Evolutionary conservation across 2,797 vertebrate genomes (phyloP).

Genomic region (Tadarida brasiliensis): DNA sequence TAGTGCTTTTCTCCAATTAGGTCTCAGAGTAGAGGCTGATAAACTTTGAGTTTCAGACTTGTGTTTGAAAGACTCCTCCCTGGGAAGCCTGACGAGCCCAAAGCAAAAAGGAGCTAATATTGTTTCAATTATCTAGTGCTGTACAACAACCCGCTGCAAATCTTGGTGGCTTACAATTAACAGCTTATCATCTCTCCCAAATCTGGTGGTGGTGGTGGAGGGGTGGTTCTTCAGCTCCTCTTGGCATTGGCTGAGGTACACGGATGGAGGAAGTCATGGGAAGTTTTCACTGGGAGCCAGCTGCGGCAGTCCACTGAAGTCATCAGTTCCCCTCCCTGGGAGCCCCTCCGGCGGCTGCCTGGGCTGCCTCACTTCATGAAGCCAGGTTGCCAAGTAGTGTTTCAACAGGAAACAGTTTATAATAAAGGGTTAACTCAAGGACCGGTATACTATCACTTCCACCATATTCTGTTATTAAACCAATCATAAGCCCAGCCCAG

Average conservation of each 20-base stretch:
- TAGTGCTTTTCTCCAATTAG: not conserved
- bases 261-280: not conserved
- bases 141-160: not conserved
- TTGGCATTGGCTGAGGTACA: too few species aligned
- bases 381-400: not conserved
- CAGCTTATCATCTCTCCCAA: not conserved
- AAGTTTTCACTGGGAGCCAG: not conserved
- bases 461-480: not conserved
- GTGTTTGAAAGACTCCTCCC: not conserved
- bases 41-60: not conserved
- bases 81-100: not conserved
- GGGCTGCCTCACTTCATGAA: not conserved
- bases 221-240: not conserved
- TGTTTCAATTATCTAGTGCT: not conserved
- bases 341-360: not conserved
- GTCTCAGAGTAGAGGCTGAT: not conserved
- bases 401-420: not conserved
- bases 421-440: not conserved
- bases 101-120: not conserved
- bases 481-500: too few species aligned
- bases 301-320: not conserved
- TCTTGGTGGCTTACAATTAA: not conserved
- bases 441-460: not conserved
- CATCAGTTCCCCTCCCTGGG: not conserved
- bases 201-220: not conserved